Base-by-base conservation (phyloP, 2,113 vertebrate genomes). In the Mobula hypostoma region DNA sequence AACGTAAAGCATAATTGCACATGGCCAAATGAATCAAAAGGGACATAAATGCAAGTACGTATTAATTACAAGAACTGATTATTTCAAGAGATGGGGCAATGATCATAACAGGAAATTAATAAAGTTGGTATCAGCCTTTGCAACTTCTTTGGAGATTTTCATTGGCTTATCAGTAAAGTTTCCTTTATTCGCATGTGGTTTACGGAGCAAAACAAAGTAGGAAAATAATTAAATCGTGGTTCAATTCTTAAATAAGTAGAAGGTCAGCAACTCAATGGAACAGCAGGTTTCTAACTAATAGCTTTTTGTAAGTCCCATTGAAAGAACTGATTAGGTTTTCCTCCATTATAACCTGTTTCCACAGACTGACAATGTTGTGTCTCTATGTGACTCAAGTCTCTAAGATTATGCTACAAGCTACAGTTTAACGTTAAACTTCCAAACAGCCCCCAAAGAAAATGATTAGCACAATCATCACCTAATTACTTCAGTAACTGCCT, bases 401-500 rank as follows among this genome's bases (percentile, higher is more conserved):
- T 8, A 68, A 70, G 88, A 70, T 9, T 5, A 8, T 70, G 66
- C 32, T 12, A 70, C 7, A 2, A 70, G 88, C 66, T 11, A 91
- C 66, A 63, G 58, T 12, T 85, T 85, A 24, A 79, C 32, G n/a
- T 79, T 48, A 82, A 40, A 82, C 40, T 82, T 82, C 21, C 40
- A 83, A 83, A 56, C 61, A 90, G 61, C 61, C 56, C 87, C 61
- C 87, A 72, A 92, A 36, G 63, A 72, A 70, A 66, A 19, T 91
- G 63, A 72, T 72, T 72, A 72, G 19, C 66, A 48, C 68, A 27
- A 36, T 92, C 8, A 40, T 24, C 68, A 24, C 36, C 70, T 72
- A 72, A 92, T 92, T 92, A 72, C 90, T 72, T 92, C 66, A 92
- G 90, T 40, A 66, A 40, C 70, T 72, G 90, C 90, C 90, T 72